Percentiles rank a stretch among this genome's conserved stretches.
phyloP scores from a whole-genome alignment of 2,113 vertebrate genomes.

The Triplophysa tibetana region DNA sequence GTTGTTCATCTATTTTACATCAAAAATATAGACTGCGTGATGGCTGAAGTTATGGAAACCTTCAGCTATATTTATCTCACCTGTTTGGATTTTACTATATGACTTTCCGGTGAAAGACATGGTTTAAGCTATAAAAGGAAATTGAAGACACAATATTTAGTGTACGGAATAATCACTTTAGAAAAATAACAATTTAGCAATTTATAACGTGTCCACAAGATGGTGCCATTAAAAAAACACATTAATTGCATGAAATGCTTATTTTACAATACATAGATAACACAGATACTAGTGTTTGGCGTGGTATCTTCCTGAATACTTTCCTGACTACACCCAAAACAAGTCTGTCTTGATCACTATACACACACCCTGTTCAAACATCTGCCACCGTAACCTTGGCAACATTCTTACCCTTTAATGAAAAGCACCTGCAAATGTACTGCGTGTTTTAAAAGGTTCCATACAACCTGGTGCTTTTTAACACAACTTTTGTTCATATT shows the following conservation, averaged over 20 bases:
- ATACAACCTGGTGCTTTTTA: no score
- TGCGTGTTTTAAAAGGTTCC: not conserved
- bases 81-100: slow-evolving; percentile 2
- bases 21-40: not conserved
- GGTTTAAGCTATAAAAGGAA: slow-evolving; percentile 20
- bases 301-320: slow-evolving; percentile 30
- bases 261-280: not conserved
- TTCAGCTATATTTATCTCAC: slow-evolving; percentile 13
- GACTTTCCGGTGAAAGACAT: slow-evolving; percentile 28
- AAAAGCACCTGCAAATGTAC: not conserved
- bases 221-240: not conserved
- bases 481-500: no score
- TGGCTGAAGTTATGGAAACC: not conserved
- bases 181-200: no score
- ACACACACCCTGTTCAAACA: slow-evolving; percentile 71
- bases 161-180: not conserved
- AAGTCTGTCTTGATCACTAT: slow-evolving; percentile 67
- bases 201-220: slow-evolving; percentile 7
- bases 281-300: not conserved
- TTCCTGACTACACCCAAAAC: slow-evolving; percentile 57
- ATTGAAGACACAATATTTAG: not conserved
- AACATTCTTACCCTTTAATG: slow-evolving; percentile 50
- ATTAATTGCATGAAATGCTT: not conserved
- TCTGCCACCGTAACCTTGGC: slow-evolving; percentile 57
- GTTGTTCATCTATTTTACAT: not conserved